Evolutionary conservation across 2,888 invertebrate species (phyloP).

Genomic region (Aplocera efformata): DNA sequence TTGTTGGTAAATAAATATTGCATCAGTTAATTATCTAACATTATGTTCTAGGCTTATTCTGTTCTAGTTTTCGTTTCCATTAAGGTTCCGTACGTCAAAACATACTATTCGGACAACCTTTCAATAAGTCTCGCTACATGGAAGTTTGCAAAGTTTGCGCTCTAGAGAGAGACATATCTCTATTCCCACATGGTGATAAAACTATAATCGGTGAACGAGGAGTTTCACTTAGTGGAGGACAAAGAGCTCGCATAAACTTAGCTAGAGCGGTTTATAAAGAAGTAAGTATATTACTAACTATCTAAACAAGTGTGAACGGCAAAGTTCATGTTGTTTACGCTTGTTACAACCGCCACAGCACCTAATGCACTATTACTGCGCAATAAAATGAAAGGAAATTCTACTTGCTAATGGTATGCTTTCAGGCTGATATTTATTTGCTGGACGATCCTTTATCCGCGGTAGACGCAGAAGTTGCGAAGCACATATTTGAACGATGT

Average conservation of each 20-base stretch:
- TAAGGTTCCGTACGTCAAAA: conserved; percentile 91
- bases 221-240: conserved; percentile 90
- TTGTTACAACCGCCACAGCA: too few relatives aligned
- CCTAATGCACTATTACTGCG: too few relatives aligned
- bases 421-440: conserved; percentile 85
- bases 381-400: too few relatives aligned
- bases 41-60: neutral
- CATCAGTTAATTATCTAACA: neutral
- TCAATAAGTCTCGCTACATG: conserved; percentile 80
- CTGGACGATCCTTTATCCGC: conserved; percentile 88
- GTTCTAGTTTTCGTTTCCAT: neutral
- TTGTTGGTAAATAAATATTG: conserved; percentile 67
- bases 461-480: conserved; percentile 86
- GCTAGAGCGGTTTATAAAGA: conserved; percentile 84
- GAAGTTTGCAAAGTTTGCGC: conserved; percentile 86
- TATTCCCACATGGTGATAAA: conserved; percentile 89
- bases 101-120: conserved; percentile 91
- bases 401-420: conserved; percentile 11
- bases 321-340: too few relatives aligned
- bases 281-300: conserved; percentile 33
- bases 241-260: conserved; percentile 84
- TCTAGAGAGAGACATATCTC: conserved; percentile 85
- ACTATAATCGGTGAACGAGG: conserved; percentile 93
- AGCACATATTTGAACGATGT: conserved; percentile 85
- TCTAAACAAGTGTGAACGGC: neutral